phyloP scores from a whole-genome alignment of 2,888 invertebrate genomes.

The Hipparchia sbordonii region DNA sequence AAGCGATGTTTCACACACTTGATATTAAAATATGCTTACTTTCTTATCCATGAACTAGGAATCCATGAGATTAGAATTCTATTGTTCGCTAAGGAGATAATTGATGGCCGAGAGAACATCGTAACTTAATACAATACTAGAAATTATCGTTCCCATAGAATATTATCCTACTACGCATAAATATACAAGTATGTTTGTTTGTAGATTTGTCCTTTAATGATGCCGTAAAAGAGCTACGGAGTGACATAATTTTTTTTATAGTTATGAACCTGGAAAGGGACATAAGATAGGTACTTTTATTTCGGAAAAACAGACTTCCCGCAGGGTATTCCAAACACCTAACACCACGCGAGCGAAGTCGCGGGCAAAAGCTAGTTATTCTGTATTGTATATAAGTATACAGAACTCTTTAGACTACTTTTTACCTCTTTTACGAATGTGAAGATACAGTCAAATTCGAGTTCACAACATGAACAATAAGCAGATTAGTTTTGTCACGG shows the following conservation, averaged over 20 bases:
- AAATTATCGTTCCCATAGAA: not conserved
- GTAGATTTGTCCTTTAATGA: too few relatives aligned
- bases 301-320: too few relatives aligned
- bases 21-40: slow-evolving; percentile 27
- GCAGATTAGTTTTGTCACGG: not conserved
- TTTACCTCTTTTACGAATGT: not conserved
- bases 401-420: not conserved
- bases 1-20: slow-evolving; percentile 25
- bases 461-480: not conserved
- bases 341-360: too few relatives aligned
- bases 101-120: slow-evolving; percentile 9
- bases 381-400: too few relatives aligned
- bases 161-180: too few relatives aligned
- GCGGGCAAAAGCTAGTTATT: not conserved
- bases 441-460: not conserved
- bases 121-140: not conserved
- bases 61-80: slow-evolving; percentile 18
- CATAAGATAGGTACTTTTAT: too few relatives aligned
- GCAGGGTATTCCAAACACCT: too few relatives aligned
- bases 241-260: too few relatives aligned
- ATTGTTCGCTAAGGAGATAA: slow-evolving; percentile 24
- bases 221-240: too few relatives aligned
- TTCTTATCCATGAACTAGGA: slow-evolving; percentile 19
- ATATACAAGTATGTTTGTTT: too few relatives aligned
- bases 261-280: too few relatives aligned